These are phyloP conservation scores for Drosophila flavopinicola DNA, from an alignment of 2,888 invertebrate species.

Conservation along the genomic window DNA sequence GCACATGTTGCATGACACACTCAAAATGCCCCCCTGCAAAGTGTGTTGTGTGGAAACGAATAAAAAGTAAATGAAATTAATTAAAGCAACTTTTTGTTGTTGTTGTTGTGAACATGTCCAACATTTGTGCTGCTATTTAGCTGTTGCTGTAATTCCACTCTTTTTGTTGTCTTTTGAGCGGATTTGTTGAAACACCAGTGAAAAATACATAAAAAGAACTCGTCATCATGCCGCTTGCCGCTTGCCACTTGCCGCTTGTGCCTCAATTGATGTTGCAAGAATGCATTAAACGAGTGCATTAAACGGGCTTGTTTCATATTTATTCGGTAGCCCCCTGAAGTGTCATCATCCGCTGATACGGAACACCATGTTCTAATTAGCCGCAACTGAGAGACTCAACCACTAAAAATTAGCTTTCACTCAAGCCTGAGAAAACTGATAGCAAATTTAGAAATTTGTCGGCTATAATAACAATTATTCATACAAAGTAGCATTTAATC, in stretches of 20 bases:
- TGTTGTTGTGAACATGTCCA: conserved; percentile 14
- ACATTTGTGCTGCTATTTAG: conserved; percentile 28
- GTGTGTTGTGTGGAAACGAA: conserved; percentile 6
- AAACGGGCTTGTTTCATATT: conserved; percentile 57
- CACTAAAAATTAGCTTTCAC: conserved; percentile 24
- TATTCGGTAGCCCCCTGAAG: conserved; percentile 22
- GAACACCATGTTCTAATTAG: conserved; percentile 16
- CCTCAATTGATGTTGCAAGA: conserved; percentile 64
- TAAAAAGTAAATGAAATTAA: conserved; percentile 66
- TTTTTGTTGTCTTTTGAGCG: conserved; percentile 13
- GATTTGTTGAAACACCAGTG: conserved; percentile 27
- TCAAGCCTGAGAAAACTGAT: conserved; percentile 19
- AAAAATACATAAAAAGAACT: conserved; percentile 12
- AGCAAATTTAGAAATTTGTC: background rate
- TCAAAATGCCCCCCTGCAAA: conserved; percentile 25
- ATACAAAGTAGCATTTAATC: conserved; percentile 9
- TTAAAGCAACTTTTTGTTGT: conserved; percentile 53
- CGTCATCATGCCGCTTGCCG: conserved; percentile 43
- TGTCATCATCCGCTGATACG: background rate
- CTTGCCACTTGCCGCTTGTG: conserved; percentile 23
- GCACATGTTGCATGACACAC: conserved; percentile 13
- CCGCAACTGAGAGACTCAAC: conserved; percentile 7
- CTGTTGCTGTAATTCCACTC: conserved; percentile 11
- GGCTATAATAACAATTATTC: background rate
- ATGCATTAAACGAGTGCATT: conserved; percentile 41